A percentile compares a stretch with the other conserved stretches of the same genome.
Conservation (phyloP, 2,888 invertebrate species). For the Hipparchia semele region DNA sequence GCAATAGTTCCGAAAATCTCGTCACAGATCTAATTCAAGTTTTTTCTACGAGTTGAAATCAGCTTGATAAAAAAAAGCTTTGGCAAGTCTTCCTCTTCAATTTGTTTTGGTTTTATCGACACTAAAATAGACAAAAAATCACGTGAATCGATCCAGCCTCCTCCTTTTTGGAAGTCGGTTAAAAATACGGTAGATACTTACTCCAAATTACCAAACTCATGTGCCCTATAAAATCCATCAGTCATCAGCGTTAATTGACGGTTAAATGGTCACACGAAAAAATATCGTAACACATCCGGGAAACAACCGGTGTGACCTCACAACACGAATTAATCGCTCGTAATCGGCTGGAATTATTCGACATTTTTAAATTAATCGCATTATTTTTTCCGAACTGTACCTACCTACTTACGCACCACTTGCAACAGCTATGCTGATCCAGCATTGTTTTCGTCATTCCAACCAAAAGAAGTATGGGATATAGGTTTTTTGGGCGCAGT, state of each 20-base stretch:
- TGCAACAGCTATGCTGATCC: background rate
- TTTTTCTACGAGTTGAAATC: too few species aligned
- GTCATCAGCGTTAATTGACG: slow-evolving; percentile 32
- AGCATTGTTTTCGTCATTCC: background rate
- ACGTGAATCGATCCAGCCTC: too few species aligned
- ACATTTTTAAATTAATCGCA: slow-evolving; percentile 11
- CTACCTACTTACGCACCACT: background rate
- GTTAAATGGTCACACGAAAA: slow-evolving; percentile 38
- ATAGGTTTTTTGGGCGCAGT: too few species aligned
- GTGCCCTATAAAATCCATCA: slow-evolving; percentile 24
- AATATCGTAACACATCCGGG: slow-evolving; percentile 43
- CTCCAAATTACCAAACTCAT: slow-evolving; percentile 8
- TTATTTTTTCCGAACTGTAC: background rate
- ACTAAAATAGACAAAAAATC: background rate
- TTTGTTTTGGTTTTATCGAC: background rate
- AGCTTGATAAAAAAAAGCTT: too few species aligned
- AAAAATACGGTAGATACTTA: too few species aligned
- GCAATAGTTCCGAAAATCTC: too few species aligned
- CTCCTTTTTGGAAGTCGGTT: too few species aligned
- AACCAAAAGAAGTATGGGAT: too few species aligned
- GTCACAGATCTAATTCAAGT: too few species aligned
- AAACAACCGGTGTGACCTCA: slow-evolving; percentile 36
- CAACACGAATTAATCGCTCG: slow-evolving; percentile 20
- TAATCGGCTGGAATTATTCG: slow-evolving; percentile 21
- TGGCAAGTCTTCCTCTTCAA: background rate